Evolutionary conservation across 2,113 vertebrate species (phyloP), one percentile per base, ranked within the genome.

Genomic region (Tapirus terrestris): DNA sequence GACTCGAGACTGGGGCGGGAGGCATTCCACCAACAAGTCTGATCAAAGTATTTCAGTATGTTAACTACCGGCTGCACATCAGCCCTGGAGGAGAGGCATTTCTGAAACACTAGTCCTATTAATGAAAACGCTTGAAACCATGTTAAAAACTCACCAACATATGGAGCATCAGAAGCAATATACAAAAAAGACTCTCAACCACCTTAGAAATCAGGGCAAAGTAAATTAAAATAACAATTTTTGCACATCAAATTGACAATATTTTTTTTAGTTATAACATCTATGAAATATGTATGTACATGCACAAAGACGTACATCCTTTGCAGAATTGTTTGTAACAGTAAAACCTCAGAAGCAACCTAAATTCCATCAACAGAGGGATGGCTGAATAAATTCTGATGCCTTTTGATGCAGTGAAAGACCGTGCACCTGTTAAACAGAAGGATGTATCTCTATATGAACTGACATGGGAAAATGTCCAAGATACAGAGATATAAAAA

Each of bases 121-220:
- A 68, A 61, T 31, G 13, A 85, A 96, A 95, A 88, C 51, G 12
- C 56, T 81, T 89, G 91, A 76, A 89, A 83, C 20, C n/a, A 87
- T 18, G 13, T 51, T 60, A 72, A 84, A 96, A 86, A 51, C 1
- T 27, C 14, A 60, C 21, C 45, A 60, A 67, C 2, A 27, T 2
- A 33, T 25, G 36, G 2, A 45, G 18, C 2, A 82, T 31, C 18
- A 48, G 25, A 67, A 89, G 45, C 18, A 70, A 56, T 25, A 33
- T 3, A 73, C 14, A 45, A 31, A 92, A 92, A 90, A n/a, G 18
- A 43, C 29, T 65, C 29, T 75, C 36, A 18, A 39, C 17, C 29
- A 39, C 12, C 21, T 82, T 73, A 91, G 79, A 89, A 95, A 65
- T 68, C 17, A 51, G 18, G 61, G 7, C 0, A 85, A 65, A 94